Evolutionary conservation across 2,797 vertebrate species (phyloP), one percentile per base, ranked within the genome.

Genomic region (Zenarchopterus dispar): DNA sequence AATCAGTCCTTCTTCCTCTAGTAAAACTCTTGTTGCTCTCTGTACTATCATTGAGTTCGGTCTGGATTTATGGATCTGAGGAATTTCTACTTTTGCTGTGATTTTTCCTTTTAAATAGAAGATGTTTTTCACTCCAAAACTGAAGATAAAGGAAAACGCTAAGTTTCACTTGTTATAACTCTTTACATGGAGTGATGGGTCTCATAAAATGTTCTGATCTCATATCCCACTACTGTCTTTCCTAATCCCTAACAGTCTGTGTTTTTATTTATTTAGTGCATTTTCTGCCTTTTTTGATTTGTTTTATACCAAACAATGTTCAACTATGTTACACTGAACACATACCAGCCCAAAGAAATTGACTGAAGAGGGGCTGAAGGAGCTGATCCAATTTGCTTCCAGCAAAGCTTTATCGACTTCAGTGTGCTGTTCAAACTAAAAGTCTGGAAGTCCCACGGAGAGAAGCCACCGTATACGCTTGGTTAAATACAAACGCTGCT

Each of bases 351-450:
- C 58, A 50, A 53, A 21, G 23, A 60, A 77, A 88, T 78, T 74
- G 56, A 86, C 28, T 28, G 28, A 8, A 28, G 28, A 85, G 88
- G 81, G 87, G 89, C 62, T 71, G 77, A 88, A 82, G 79, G 66
- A 85, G 68, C 70, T 85, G 67, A 79, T 84, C 72, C 79, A 86
- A 85, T 90, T 84, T 82, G 78, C 81, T 81, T 65, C 61, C 56
- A 48, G 67, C 57, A 56, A 67, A 15, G 59, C 70, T 77, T 74
- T 84, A 88, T 89, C 64, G 77, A 81, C 82, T 74, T 62, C 68
- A 78, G 69, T 52, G 74, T 75, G 62, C 66, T 23, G 73, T 61
- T 75, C 68, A 79, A 65, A 77, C 78, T 70, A 67, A 84, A 52
- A 75, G n/a, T 54, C 66, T 41, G 62, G 54, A 62, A 46, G 50